These are phyloP conservation scores for Punctoribates punctum DNA, from an alignment of 2,888 invertebrate species.

Conservation along the genomic window DNA sequence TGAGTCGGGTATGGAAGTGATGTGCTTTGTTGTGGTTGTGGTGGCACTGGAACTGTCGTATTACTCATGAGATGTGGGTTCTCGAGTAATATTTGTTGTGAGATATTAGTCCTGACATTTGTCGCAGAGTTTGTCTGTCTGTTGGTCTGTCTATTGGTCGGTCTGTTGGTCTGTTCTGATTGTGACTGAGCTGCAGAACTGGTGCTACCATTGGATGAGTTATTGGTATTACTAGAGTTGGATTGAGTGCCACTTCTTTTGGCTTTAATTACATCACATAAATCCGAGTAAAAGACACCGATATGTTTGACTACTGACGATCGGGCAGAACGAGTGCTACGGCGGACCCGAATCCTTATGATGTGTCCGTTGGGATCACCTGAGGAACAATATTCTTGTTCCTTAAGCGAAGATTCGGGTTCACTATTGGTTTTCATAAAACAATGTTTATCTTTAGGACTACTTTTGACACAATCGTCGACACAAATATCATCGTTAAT, in stretches of 20 bases:
- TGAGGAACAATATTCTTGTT: neutral
- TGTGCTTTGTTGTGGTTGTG: neutral
- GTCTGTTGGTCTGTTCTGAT: neutral
- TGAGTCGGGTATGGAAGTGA: neutral
- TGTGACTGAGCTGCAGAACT: neutral
- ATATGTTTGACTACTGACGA: constrained; percentile 42
- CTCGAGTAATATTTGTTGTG: neutral
- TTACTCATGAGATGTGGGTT: neutral
- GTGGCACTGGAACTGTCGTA: neutral
- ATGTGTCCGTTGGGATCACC: neutral
- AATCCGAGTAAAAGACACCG: constrained; percentile 47
- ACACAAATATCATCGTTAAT: neutral
- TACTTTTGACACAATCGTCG: neutral
- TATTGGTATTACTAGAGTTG: constrained; percentile 23
- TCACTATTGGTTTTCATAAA: constrained; percentile 16
- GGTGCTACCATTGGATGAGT: neutral
- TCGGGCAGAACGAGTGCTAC: constrained; percentile 41
- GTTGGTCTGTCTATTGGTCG: too few relatives aligned
- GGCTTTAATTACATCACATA: constrained; percentile 41
- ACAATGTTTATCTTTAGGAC: neutral
- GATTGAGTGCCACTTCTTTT: constrained; percentile 16
- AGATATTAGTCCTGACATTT: constrained; percentile 10
- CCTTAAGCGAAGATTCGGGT: neutral
- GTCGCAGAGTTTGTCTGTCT: too few relatives aligned
- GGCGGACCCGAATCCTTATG: constrained; percentile 44